A percentile compares a stretch with the other conserved stretches of the same genome.
Evolutionary conservation across 2,113 vertebrate genomes (phyloP).

Genomic region (Glareola pratincola): DNA sequence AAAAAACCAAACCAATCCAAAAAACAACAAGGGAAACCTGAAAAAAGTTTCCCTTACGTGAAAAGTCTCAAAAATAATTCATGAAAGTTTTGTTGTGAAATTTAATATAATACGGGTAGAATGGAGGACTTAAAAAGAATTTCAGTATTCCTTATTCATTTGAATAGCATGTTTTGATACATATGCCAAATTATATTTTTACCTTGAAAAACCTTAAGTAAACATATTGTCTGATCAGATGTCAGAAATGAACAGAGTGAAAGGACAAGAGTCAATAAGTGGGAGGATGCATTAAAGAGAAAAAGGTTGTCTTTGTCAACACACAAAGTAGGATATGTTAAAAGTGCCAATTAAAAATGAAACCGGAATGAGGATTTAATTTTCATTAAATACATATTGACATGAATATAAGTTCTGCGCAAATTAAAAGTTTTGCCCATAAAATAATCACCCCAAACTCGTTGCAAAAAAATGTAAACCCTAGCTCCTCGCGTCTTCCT

Average conservation of each 20-base stretch:
- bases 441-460: not conserved
- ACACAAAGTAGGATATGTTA: not conserved
- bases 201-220: not conserved
- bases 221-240: not conserved
- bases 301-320: not conserved
- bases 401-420: not conserved
- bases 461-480: not conserved
- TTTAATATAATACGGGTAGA: not conserved
- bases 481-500: not conserved
- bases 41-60: not conserved
- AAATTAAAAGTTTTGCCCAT: not conserved
- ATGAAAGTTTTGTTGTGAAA: not conserved
- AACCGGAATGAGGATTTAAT: not conserved
- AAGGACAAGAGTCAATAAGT: not conserved
- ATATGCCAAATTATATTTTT: not conserved
- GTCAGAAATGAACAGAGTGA: not conserved
- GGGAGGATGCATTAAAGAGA: not conserved
- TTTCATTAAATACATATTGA: not conserved
- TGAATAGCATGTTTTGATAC: not conserved
- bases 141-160: not conserved
- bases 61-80: not conserved
- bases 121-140: not conserved
- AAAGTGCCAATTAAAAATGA: not conserved
- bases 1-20: not conserved
- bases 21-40: not conserved